Base-by-base conservation (phyloP, 2,797 vertebrate genomes). In the Moxostoma hubbsi region DNA sequence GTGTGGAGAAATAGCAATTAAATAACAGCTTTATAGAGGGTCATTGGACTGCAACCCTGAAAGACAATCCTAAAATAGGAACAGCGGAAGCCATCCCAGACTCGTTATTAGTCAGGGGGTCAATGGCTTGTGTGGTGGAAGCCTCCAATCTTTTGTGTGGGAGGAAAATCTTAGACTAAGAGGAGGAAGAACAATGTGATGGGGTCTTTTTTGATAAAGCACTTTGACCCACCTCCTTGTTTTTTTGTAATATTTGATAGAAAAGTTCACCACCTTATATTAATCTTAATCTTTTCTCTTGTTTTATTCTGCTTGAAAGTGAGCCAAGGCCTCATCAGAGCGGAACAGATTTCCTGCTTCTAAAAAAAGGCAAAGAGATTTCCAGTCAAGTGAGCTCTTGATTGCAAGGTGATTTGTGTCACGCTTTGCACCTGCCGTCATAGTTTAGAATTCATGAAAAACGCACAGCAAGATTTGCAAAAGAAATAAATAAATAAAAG, bases 1-100 rank as follows among this genome's bases (percentile, higher is more conserved):
- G 73, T 58, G 57, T 67, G 53, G 79, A 72, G 75, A 79, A 84
- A 86, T 62, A 83, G 59, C 73, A 51, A 83, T 86, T 83, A 82
- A 53, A 79, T 83, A 84, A 83, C 72, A 66, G 73, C 69, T 77
- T 57, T 69, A 24, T 64, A 75, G 45, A 55, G 68, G 76, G 75
- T 59, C 61, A 55, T 77, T 24, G 75, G 61, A 77, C 73, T 55
- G 75, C 64, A 45, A 61, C 51, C 61, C 68, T 2, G 45, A 45
- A n/a, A 77, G 50, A 68, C 6, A 36, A 73, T 61, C 70, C 57
- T 36, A 46, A 68, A 58, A 76, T 49, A 49, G 53, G 67, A 80
- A 74, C 11, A 8, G 18, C 10, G 51, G 18, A 62, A 58, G 49
- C 54, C 55, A 36, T 75, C 69, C 53, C 65, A 15, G 64, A 16